Evolutionary conservation across 1,140 invertebrate species (phyloP).

Genomic region (Drosophila takahashii): DNA sequence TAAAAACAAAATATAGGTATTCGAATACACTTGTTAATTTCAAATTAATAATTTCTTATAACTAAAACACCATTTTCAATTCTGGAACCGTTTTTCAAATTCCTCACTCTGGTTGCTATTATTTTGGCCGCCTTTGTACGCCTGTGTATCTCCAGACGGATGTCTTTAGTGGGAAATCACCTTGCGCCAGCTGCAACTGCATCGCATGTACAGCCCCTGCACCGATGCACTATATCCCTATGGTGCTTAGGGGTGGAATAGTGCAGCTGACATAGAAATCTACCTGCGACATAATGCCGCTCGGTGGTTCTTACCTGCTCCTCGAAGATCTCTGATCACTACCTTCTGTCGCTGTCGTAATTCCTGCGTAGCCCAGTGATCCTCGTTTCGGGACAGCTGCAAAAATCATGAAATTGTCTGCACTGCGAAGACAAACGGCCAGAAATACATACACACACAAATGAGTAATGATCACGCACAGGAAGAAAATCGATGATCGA

Average conservation of each 20-base stretch:
- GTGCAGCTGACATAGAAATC: conserved; percentile 63
- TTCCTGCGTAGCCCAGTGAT: conserved; percentile 77
- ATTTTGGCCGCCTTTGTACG: conserved; percentile 26
- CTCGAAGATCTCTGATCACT: conserved; percentile 48
- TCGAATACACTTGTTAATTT: no score
- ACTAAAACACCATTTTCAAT: no score
- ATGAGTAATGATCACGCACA: conserved; percentile 38
- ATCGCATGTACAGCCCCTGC: conserved; percentile 67
- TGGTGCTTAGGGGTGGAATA: conserved; percentile 70
- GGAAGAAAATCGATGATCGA: conserved; percentile 28
- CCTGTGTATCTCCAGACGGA: conserved; percentile 19
- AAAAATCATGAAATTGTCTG: conserved; percentile 75
- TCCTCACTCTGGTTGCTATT: not conserved
- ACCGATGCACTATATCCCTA: conserved; percentile 40
- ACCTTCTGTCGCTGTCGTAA: conserved; percentile 58
- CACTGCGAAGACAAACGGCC: conserved; percentile 48
- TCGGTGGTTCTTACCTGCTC: conserved; percentile 57
- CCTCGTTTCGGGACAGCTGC: conserved; percentile 70
- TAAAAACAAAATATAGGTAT: no score
- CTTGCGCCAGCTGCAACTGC: conserved; percentile 77
- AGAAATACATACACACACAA: conserved; percentile 5
- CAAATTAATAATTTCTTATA: no score
- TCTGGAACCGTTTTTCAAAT: no score
- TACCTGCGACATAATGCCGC: conserved; percentile 67
- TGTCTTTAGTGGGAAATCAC: conserved; percentile 73